Base-by-base conservation (phyloP, 2,888 invertebrate species). In the Pimpla rufipes region DNA sequence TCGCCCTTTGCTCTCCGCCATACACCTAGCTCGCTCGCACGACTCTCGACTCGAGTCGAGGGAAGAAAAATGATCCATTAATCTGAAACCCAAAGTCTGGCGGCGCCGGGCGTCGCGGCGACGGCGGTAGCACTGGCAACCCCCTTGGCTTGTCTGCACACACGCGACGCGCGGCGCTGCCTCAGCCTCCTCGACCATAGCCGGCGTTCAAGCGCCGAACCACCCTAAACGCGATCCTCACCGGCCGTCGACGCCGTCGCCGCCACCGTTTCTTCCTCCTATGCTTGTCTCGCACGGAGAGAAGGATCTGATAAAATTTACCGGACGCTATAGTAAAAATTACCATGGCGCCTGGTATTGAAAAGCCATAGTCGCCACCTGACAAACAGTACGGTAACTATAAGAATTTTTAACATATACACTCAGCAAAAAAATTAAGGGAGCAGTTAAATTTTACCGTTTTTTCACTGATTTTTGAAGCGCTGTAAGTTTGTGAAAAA, bases 51-150 rank as follows among this genome's bases (percentile, higher is more conserved):
- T 85, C 87, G 87, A 89, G 90, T 92, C 92, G 92, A 92, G 93
- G 94, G 94, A 95, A 95, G 96, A 96, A 96, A 96, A 96, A 96
- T 96, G 96, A 96, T 96, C 96, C 96, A 96, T 96, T 96, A 96
- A 96, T 96, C 96, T 96, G 95, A 95, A 94, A 94, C 94, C 95
- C 95, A 95, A 96, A 96, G 96, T 96, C 96, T 96, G 96, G 95
- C 95, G 96, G 96, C 96, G 96, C 96, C 96, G 94, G 93, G 92
- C 93, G 92, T 92, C 93, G 91, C 90, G 91, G 90, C 90, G 92
- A 91, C 93, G 91, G 88, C 90, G 82, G 86, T 88, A 81, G 81
- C 81, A 85, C 85, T 85, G 86, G 66, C 68, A 50, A 62, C 70
- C 70, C 79, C 74, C 64, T 18, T 68, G n/a, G 18, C 45, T 18